A percentile compares a stretch with the other conserved stretches of the same genome.
Evolutionary conservation across 37 sponge, comb jelly and placozoan genomes (phyloP).

Genomic region (Crambe crambe): DNA sequence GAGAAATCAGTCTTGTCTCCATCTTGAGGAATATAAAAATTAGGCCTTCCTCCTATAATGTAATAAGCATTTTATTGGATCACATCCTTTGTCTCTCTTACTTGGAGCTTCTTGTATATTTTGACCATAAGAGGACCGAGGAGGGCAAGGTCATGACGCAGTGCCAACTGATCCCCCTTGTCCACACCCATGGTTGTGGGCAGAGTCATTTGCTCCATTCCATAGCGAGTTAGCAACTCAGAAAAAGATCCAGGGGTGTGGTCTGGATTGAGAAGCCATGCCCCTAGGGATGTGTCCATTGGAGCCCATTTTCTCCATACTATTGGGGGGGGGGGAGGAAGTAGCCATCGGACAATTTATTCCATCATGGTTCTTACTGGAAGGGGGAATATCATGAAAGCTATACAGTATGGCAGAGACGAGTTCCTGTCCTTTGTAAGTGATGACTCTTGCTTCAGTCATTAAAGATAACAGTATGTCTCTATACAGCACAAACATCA

Average conservation of each 20-base stretch:
- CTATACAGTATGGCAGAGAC: conserved; percentile 16
- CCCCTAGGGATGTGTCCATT: conserved; percentile 50
- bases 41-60: conserved; percentile 43
- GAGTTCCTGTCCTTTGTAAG: conserved; percentile 52
- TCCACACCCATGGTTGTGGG: neutral
- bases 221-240: conserved; percentile 14
- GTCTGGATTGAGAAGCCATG: conserved; percentile 72
- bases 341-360: no score
- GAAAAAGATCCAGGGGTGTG: conserved; percentile 28
- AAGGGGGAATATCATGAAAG: conserved; percentile 14
- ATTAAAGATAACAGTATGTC: conserved; percentile 8
- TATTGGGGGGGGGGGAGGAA: no score
- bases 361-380: no score
- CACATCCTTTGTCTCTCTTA: conserved; percentile 2
- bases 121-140: conserved; percentile 50
- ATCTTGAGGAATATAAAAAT: conserved; percentile 45
- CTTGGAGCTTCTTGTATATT: conserved; percentile 47
- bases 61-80: neutral
- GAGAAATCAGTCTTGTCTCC: conserved; percentile 50
- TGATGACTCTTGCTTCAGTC: conserved; percentile 35
- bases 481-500: neutral
- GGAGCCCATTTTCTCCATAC: conserved; percentile 44
- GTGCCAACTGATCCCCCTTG: neutral
- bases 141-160: conserved; percentile 35
- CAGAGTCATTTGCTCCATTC: neutral